Evolutionary conservation across 2,888 invertebrate genomes (phyloP).

Genomic region (Axea sp.): DNA sequence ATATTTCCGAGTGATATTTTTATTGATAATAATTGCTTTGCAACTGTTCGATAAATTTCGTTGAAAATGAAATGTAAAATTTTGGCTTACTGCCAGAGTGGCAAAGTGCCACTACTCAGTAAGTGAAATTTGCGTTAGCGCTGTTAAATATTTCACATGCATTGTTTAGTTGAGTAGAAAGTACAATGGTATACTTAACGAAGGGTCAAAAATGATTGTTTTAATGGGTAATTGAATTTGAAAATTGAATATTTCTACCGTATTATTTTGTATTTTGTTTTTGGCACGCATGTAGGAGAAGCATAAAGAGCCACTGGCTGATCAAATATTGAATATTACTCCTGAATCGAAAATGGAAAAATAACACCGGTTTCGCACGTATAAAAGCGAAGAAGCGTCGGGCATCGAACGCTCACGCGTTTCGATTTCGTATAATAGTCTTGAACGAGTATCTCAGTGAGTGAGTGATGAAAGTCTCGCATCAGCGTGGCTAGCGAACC

Average conservation of each 20-base stretch:
- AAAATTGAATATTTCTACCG: no score
- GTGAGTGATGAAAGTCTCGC: constrained; percentile 60
- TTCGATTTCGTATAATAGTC: constrained; percentile 56
- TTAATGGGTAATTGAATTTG: no score
- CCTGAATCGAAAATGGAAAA: background rate
- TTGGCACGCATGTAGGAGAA: no score
- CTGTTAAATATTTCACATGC: constrained; percentile 24
- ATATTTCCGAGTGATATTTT: constrained; percentile 10
- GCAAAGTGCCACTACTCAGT: constrained; percentile 31
- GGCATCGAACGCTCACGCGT: constrained; percentile 14
- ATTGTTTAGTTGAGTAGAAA: constrained; percentile 4
- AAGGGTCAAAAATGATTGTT: no score
- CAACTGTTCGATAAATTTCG: constrained; percentile 28
- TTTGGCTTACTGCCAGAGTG: constrained; percentile 41
- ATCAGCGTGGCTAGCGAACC: constrained; percentile 57
- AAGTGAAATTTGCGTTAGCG: constrained; percentile 27
- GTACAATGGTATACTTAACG: background rate
- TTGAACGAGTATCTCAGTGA: constrained; percentile 49
- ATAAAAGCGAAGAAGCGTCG: constrained; percentile 2
- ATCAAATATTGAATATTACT: constrained; percentile 28
- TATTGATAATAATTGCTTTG: constrained; percentile 15
- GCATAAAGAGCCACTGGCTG: background rate
- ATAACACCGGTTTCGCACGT: background rate
- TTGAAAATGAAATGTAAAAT: constrained; percentile 21
- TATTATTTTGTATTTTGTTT: no score